Evolutionary conservation across 2,113 vertebrate genomes (phyloP), one percentile per base, ranked within the genome.

Genomic region (Centrocercus urophasianus): DNA sequence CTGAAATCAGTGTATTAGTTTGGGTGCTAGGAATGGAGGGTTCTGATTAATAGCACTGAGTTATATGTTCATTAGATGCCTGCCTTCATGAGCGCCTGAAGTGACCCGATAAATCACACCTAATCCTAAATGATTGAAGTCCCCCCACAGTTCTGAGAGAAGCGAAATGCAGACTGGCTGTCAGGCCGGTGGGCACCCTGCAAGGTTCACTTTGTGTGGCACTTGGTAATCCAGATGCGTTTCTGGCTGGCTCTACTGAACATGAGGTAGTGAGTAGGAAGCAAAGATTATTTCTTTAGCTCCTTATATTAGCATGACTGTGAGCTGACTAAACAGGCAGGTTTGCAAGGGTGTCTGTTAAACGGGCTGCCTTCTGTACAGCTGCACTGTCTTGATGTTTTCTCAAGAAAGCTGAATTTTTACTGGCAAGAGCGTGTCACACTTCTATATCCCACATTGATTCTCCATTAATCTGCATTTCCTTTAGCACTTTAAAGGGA

Each of bases 391-490:
- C 88, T 77, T 38, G 17, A 2, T 27, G 61, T 91, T 83, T 91
- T 69, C 61, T 75, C 48, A 9, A 32, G 34, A 45, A 74, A 78
- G 87, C 27, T 11, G 78, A 81, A 57, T 85, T 91, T 91, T 69
- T 79, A 61, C 83, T 86, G 94, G 87, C 85, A 90, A 73, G 54
- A 43, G 82, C 56, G 11, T 64, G 88, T 93, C 94, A 93, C 93
- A 56, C 93, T 96, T 88, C 89, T 83, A 89, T 93, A 86, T 93
- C 89, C 93, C 81, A 21, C 87, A 93, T 83, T 40, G 94, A 95
- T 95, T 93, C 89, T 54, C 88, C 86, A 91, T 94, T 95, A 93
- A 93, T 94, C 89, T 89, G 80, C 89, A 63, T 90, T 93, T 93
- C 93, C 89, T 88, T 88, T 32, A 75, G 56, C 60, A 10, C 65